phyloP scores from a whole-genome alignment of 2,113 vertebrate genomes.

The Protobothrops mucrosquamatus region DNA sequence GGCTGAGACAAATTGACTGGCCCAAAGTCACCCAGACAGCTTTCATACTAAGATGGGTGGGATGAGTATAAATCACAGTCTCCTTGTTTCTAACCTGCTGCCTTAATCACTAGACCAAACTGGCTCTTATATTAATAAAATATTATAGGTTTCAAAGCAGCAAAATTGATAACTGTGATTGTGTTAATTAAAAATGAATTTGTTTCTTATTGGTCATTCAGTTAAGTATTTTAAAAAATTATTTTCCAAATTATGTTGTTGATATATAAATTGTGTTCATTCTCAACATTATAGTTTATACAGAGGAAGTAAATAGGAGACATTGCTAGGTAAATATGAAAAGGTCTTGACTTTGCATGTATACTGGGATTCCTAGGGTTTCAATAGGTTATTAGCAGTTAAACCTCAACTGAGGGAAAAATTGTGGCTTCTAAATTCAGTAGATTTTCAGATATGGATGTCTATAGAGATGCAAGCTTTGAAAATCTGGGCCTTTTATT shows the following conservation, averaged over 20 bases:
- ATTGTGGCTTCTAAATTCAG: neutral
- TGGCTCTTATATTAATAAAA: neutral
- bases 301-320: neutral
- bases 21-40: neutral
- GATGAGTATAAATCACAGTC: neutral
- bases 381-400: neutral
- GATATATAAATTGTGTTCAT: neutral
- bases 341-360: neutral
- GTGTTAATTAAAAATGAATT: neutral
- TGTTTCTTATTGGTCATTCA: neutral
- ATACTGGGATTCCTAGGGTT: neutral
- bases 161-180: neutral
- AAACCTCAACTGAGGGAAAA: neutral
- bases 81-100: neutral
- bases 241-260: neutral
- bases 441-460: neutral
- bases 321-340: neutral
- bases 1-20: neutral
- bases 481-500: neutral
- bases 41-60: neutral
- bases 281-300: neutral
- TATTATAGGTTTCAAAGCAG: neutral
- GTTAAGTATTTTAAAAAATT: neutral
- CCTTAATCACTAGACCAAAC: neutral
- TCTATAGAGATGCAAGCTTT: neutral